phyloP scores from a whole-genome alignment of 2,113 vertebrate genomes.

The Xerus inauris region DNA sequence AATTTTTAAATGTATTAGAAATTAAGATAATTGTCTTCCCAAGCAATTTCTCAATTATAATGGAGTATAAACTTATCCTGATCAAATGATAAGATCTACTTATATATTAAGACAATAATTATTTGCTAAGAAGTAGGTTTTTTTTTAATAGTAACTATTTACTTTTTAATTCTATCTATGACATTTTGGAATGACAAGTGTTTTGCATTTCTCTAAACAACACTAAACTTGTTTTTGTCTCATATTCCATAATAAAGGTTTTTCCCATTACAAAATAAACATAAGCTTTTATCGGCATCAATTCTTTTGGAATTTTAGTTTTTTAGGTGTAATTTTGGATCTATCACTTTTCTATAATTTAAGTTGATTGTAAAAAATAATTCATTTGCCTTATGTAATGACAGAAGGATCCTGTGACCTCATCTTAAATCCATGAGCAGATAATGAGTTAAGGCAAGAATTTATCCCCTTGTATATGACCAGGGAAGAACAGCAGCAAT shows the following conservation, averaged over 20 bases:
- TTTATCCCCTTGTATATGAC: neutral
- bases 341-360: neutral
- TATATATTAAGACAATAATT: neutral
- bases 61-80: neutral
- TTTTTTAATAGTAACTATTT: neutral
- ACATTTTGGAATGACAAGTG: neutral
- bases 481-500: neutral
- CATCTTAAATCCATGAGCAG: neutral
- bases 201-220: neutral
- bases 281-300: neutral
- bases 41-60: neutral
- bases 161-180: neutral
- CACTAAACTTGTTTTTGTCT: neutral
- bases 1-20: neutral
- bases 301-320: neutral
- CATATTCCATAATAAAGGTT: neutral
- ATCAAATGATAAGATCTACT: neutral
- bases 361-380: neutral
- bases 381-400: neutral
- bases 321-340: neutral
- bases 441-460: neutral
- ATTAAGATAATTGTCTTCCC: neutral
- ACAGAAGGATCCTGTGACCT: neutral
- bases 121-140: neutral
- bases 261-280: neutral